These are phyloP conservation scores for Ciona savignyi DNA, from an alignment of 23 tunicate species.

Conservation along the genomic window DNA sequence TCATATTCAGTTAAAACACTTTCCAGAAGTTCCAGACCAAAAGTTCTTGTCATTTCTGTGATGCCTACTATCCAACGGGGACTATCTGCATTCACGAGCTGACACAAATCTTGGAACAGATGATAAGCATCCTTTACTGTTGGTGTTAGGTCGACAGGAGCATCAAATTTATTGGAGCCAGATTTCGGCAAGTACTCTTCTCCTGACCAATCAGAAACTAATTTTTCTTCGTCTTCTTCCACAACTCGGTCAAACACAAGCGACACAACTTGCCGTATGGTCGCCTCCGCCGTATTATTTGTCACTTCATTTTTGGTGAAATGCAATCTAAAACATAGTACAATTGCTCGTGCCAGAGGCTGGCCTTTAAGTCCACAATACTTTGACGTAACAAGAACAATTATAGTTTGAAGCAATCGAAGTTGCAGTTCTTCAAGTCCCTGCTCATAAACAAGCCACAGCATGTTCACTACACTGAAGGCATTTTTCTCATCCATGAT, in stretches of 20 bases:
- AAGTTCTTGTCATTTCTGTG: slow-evolving; percentile 87
- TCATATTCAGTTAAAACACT: slow-evolving; percentile 67
- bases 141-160: slow-evolving; percentile 45
- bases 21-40: slow-evolving; percentile 90
- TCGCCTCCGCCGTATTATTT: slow-evolving; percentile 94
- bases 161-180: slow-evolving; percentile 41
- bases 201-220: slow-evolving; percentile 25
- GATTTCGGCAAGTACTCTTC: slow-evolving; percentile 64
- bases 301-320: slow-evolving; percentile 89
- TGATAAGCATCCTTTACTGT: slow-evolving; percentile 71
- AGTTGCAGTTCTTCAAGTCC: slow-evolving; percentile 71
- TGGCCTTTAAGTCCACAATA: slow-evolving; percentile 44
- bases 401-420: slow-evolving; percentile 73
- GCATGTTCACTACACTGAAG: slow-evolving; percentile 44
- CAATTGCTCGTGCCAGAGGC: slow-evolving; percentile 69
- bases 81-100: slow-evolving; percentile 78
- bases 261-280: slow-evolving; percentile 85
- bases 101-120: slow-evolving; percentile 92
- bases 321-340: slow-evolving; percentile 84
- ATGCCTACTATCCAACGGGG: slow-evolving; percentile 87
- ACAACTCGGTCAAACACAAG: slow-evolving; percentile 76
- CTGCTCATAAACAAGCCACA: slow-evolving; percentile 79
- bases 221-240: slow-evolving; percentile 47
- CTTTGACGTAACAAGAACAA: slow-evolving; percentile 67
- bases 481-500: slow-evolving; percentile 35